Percentiles rank a stretch among this genome's conserved stretches.
Conservation (phyloP, 2,888 invertebrate species). For the Folsomia manolachei region DNA sequence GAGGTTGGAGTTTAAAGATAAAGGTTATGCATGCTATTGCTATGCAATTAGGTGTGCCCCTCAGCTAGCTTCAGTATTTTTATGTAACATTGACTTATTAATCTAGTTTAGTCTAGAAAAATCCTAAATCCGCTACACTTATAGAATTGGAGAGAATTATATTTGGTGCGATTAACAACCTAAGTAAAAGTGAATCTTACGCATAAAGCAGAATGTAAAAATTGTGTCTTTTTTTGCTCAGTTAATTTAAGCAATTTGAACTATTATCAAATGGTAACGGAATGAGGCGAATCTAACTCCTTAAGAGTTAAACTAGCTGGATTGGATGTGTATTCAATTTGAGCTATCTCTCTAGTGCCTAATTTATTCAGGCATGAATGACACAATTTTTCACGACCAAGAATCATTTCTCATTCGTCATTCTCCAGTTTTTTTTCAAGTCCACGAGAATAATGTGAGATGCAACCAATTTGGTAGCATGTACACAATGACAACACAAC, state of each 20-base stretch:
- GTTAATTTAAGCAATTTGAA: too few species aligned
- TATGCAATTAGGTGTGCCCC: background rate
- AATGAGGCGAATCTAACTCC: too few species aligned
- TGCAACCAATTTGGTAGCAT: background rate
- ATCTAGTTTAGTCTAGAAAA: background rate
- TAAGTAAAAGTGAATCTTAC: background rate
- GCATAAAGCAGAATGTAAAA: too few species aligned
- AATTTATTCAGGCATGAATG: background rate
- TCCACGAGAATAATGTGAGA: background rate
- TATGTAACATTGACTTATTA: background rate
- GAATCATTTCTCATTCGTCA: slow-evolving; percentile 8
- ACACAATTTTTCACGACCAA: background rate
- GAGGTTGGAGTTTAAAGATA: background rate
- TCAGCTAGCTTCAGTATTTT: background rate
- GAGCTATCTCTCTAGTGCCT: too few species aligned
- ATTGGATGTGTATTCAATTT: too few species aligned
- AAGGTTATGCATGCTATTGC: too few species aligned
- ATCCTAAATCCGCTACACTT: background rate
- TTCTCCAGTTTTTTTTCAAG: background rate
- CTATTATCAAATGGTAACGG: too few species aligned
- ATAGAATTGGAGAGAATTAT: background rate
- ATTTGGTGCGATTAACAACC: too few species aligned
- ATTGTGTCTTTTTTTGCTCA: too few species aligned
- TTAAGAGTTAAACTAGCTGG: too few species aligned
- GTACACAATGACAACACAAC: background rate